Base-by-base conservation (phyloP, 2,797 vertebrate genomes). In the Psittacula derbiana region DNA sequence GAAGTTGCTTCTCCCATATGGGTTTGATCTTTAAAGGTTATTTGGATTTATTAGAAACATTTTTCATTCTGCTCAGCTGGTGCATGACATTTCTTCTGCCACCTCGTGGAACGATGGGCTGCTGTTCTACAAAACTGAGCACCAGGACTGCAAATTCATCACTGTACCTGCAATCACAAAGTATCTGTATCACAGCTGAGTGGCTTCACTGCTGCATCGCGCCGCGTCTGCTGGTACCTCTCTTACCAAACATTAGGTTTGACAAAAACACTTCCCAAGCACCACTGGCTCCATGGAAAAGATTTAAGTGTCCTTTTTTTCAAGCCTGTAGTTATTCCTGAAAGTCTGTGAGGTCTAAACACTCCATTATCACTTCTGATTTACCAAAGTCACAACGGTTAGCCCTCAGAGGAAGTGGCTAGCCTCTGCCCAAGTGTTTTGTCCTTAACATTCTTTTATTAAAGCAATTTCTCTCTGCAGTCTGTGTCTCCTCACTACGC, bases 1-100 rank as follows among this genome's bases (percentile, higher is more conserved):
- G 65, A 95, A 95, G 95, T 41, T 24, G 47, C 62, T 88, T 96
- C 88, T 95, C 96, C 93, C 65, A 41, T 38, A 80, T 52, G 62
- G 93, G 64, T 90, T 91, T 96, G 95, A 97, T 97, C 96, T 97
- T 96, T 96, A 97, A 97, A 97, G 97, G 96, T 97, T 97, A 97
- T 95, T 96, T 96, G 96, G 82, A 95, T 97, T 94, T 97, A 97
- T 96, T 97, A 91, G 88, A 96, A 95, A 88, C 90, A 96, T 97
- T 97, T 95, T 90, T 97, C 97, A 97, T 92, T 83, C 70, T 84
- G 57, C 85, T 94, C 60, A 53, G 47, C 52, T 31, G n/a, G 41
- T 43, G 19, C 36, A 47, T 1, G 24, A 60, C 70, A 67, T 87
- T 94, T 71, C 84, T 80, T 66, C 94, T 28, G 95, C 96, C 97